Evolutionary conservation across 2,797 vertebrate species (phyloP).

Genomic region (Rachycentron canadum): DNA sequence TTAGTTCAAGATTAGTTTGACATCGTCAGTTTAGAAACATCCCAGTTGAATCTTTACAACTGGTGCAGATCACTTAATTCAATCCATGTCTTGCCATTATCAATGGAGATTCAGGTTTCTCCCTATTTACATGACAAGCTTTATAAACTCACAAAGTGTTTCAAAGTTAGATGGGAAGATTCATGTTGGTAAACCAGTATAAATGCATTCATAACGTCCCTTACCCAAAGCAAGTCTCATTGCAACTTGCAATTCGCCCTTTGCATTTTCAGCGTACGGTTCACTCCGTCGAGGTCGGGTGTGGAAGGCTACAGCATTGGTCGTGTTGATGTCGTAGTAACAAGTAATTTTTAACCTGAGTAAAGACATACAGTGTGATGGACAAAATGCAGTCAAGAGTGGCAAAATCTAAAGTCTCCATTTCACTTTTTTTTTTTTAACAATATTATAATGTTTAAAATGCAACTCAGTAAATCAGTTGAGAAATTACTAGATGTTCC

Average conservation of each 20-base stretch:
- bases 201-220: neutral
- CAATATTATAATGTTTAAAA: too few species aligned
- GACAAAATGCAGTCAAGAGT: neutral
- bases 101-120: neutral
- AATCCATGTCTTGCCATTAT: neutral
- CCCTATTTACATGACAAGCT: too few species aligned
- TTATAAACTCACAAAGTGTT: too few species aligned
- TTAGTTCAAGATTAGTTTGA: neutral
- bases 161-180: too few species aligned
- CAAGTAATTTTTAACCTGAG: constrained; percentile 75
- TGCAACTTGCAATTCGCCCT: constrained; percentile 60
- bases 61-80: neutral
- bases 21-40: neutral
- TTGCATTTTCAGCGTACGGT: constrained; percentile 64
- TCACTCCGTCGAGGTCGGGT: constrained; percentile 58
- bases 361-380: neutral
- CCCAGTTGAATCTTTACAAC: too few species aligned
- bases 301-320: constrained; percentile 56
- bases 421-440: too few species aligned
- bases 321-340: constrained; percentile 71
- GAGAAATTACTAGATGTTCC: too few species aligned
- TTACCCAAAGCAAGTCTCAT: constrained; percentile 77
- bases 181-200: neutral
- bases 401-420: neutral
- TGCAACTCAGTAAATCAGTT: too few species aligned